These are phyloP conservation scores for Troides aeacus DNA, from an alignment of 2,888 invertebrate genomes.

Conservation along the genomic window DNA sequence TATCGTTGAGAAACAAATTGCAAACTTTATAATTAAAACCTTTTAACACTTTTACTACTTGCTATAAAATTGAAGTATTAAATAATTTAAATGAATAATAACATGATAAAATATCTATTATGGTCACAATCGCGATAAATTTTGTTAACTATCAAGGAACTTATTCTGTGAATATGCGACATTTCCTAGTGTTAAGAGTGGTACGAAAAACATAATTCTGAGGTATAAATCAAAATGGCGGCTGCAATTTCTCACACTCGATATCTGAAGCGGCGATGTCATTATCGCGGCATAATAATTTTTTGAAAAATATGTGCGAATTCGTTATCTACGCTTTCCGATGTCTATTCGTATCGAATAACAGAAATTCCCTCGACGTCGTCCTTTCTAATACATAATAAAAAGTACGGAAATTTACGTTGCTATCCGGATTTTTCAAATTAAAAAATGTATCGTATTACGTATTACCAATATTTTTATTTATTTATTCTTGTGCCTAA, in stretches of 20 bases:
- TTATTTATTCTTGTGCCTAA: no score
- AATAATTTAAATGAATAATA: no score
- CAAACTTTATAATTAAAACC: no score
- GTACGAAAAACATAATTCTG: neutral
- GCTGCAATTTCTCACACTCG: constrained; percentile 18
- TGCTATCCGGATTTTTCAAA: no score
- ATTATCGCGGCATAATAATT: constrained; percentile 28
- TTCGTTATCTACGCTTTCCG: constrained; percentile 17
- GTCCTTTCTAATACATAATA: neutral
- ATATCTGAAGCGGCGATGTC: constrained; percentile 21
- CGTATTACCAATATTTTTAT: no score
- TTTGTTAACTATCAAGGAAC: no score
- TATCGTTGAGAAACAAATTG: no score
- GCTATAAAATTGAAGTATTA: no score
- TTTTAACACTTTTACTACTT: no score
- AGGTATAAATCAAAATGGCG: constrained; percentile 14
- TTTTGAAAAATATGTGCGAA: constrained; percentile 23
- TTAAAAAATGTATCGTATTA: no score
- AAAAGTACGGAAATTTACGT: neutral
- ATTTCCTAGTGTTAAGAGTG: neutral
- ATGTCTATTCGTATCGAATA: constrained; percentile 12
- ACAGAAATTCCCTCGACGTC: constrained; percentile 1
- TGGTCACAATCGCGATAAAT: no score
- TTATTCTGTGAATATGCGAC: neutral
- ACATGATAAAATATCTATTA: no score